Percentiles rank a stretch among this genome's conserved stretches.
These are phyloP conservation scores for Amyelois transitella DNA, from an alignment of 1,140 invertebrate species.

Conservation along the genomic window DNA sequence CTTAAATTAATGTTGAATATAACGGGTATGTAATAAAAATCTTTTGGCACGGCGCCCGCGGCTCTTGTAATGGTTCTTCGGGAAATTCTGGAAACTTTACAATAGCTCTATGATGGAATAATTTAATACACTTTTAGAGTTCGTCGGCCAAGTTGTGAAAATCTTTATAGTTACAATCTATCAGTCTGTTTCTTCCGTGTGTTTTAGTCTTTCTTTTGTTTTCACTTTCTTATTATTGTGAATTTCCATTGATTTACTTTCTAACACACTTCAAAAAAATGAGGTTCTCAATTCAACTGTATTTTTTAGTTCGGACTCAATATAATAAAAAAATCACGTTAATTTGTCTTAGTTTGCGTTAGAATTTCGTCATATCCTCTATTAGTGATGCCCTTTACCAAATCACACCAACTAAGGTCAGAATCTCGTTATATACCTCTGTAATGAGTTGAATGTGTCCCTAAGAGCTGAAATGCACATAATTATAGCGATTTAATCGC, in stretches of 20 bases:
- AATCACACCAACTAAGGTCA: not conserved
- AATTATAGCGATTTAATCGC: slow-evolving; percentile 53
- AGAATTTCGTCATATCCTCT: too few species aligned
- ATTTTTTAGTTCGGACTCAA: too few species aligned
- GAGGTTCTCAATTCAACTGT: too few species aligned
- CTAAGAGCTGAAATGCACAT: slow-evolving; percentile 39
- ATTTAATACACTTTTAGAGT: not conserved
- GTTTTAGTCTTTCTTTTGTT: too few species aligned
- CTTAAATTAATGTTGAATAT: not conserved
- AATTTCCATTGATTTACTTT: too few species aligned
- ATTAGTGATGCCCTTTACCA: not conserved
- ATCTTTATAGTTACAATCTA: too few species aligned
- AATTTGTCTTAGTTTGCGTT: too few species aligned
- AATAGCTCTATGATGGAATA: not conserved
- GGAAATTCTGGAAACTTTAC: slow-evolving; percentile 3
- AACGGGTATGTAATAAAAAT: slow-evolving; percentile 4
- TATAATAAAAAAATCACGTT: too few species aligned
- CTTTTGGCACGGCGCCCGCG: not conserved
- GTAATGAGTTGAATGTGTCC: slow-evolving; percentile 25
- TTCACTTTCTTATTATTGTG: too few species aligned
- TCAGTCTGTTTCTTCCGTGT: too few species aligned
- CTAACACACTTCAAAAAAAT: too few species aligned
- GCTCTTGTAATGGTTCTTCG: not conserved
- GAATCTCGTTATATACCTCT: not conserved
- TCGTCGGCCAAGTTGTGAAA: not conserved